A percentile compares a stretch with the other conserved stretches of the same genome.
These are phyloP conservation scores for Campylorhamphus procurvoides DNA, from an alignment of 2,113 vertebrate species.

Conservation along the genomic window DNA sequence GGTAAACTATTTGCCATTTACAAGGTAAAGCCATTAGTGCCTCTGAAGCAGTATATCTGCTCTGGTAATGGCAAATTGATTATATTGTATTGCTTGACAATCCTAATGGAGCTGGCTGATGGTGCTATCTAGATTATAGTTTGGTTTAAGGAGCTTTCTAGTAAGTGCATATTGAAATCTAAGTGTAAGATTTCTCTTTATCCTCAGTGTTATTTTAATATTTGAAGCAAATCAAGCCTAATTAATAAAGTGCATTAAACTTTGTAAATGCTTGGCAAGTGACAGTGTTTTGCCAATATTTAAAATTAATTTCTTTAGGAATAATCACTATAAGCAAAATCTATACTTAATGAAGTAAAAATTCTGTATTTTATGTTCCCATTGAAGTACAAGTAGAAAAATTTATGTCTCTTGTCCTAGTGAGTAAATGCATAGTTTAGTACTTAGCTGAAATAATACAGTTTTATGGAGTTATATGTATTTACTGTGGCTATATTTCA, in stretches of 20 bases:
- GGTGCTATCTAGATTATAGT: neutral
- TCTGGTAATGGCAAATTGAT: slow-evolving; percentile 65
- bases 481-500: neutral
- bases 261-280: neutral
- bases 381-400: neutral
- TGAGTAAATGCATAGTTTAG: neutral
- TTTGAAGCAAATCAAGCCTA: neutral
- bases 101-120: neutral
- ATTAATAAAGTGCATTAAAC: neutral
- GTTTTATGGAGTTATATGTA: neutral
- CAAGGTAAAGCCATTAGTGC: slow-evolving; percentile 32
- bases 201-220: neutral
- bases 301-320: neutral
- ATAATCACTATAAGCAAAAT: neutral
- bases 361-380: neutral
- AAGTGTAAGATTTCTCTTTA: neutral
- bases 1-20: slow-evolving; percentile 66
- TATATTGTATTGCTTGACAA: neutral
- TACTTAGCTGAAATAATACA: neutral
- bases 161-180: neutral
- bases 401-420: neutral
- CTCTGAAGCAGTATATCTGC: slow-evolving; percentile 46
- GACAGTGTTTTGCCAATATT: neutral
- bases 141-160: neutral
- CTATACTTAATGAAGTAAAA: neutral